Evolutionary conservation across 2,113 vertebrate species (phyloP).

Genomic region (Microcebus ravelobensis): DNA sequence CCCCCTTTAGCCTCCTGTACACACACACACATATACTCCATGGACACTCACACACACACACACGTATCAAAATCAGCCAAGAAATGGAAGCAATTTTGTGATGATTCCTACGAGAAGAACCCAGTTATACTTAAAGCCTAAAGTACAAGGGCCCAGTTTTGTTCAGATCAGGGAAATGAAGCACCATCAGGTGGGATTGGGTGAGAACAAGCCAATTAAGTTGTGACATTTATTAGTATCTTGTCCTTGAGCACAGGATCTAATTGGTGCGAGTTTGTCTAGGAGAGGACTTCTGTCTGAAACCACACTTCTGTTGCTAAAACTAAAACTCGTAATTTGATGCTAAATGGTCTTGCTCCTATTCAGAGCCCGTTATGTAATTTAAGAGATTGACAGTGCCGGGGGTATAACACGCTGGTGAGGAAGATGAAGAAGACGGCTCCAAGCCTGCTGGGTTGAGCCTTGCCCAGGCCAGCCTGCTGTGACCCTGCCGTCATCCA

Average conservation of each 20-base stretch:
- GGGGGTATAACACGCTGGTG: not conserved
- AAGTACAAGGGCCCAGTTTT: slow-evolving; percentile 40
- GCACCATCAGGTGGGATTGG: slow-evolving; percentile 57
- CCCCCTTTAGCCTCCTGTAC: not conserved
- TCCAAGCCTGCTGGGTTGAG: not conserved
- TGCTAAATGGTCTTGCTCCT: slow-evolving; percentile 48
- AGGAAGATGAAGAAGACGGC: not conserved
- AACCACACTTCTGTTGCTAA: slow-evolving; percentile 65
- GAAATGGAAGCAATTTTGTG: slow-evolving; percentile 32
- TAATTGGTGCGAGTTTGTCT: slow-evolving; percentile 66
- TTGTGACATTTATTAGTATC: slow-evolving; percentile 70
- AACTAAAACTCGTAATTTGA: slow-evolving; percentile 49
- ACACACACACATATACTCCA: not conserved
- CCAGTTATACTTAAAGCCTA: slow-evolving; percentile 23
- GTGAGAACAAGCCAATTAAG: slow-evolving; percentile 75
- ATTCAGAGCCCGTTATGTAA: slow-evolving; percentile 43
- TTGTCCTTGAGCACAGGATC: slow-evolving; percentile 56
- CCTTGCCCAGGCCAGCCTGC: not conserved
- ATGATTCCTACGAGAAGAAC: slow-evolving; percentile 48
- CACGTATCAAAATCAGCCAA: not conserved
- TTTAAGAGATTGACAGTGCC: not conserved
- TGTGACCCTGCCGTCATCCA: not conserved
- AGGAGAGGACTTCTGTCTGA: slow-evolving; percentile 48
- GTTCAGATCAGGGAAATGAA: slow-evolving; percentile 63
- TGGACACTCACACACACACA: not conserved